Evolutionary conservation across 1,140 invertebrate species (phyloP).

Genomic region (Whitmania pigra): DNA sequence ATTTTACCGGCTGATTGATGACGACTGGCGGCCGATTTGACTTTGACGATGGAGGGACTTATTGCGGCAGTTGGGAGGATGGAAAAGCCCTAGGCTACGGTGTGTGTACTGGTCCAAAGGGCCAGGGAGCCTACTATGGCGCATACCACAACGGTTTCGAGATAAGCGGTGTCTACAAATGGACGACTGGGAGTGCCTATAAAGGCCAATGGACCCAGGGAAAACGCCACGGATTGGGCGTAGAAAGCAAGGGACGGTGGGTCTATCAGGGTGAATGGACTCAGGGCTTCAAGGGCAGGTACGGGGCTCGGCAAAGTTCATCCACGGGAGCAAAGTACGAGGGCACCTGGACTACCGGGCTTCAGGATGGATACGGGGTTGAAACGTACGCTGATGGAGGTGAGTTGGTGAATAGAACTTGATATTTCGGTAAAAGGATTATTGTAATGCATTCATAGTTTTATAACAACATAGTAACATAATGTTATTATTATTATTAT

Average conservation of each 20-base stretch:
- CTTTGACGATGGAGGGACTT: slow-evolving; percentile 99
- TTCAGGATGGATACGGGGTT: slow-evolving; percentile 97
- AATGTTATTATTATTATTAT: too few relatives aligned
- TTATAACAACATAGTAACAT: too few relatives aligned
- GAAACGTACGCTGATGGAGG: slow-evolving; percentile 98
- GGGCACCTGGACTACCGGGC: slow-evolving; percentile 95
- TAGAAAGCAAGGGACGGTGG: slow-evolving; percentile 93
- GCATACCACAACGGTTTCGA: slow-evolving; percentile 99
- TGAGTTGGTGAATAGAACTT: slow-evolving; percentile 39
- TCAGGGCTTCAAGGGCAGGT: slow-evolving; percentile 96
- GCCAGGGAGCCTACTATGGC: slow-evolving; percentile 94
- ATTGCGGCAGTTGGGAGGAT: slow-evolving; percentile 98
- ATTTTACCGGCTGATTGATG: not conserved
- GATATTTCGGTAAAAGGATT: too few relatives aligned
- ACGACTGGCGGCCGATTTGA: slow-evolving; percentile 80
- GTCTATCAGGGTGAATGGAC: slow-evolving; percentile 98
- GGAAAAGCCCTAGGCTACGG: slow-evolving; percentile 51
- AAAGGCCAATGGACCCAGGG: slow-evolving; percentile 99
- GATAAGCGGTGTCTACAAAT: slow-evolving; percentile 95
- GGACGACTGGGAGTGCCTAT: slow-evolving; percentile 87
- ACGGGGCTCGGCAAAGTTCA: slow-evolving; percentile 86
- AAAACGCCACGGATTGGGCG: slow-evolving; percentile 89
- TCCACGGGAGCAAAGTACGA: slow-evolving; percentile 94
- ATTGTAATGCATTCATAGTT: too few relatives aligned
- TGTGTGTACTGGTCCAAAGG: slow-evolving; percentile 48